phyloP scores from a whole-genome alignment of 2,113 vertebrate genomes.

The Halcyon senegalensis region DNA sequence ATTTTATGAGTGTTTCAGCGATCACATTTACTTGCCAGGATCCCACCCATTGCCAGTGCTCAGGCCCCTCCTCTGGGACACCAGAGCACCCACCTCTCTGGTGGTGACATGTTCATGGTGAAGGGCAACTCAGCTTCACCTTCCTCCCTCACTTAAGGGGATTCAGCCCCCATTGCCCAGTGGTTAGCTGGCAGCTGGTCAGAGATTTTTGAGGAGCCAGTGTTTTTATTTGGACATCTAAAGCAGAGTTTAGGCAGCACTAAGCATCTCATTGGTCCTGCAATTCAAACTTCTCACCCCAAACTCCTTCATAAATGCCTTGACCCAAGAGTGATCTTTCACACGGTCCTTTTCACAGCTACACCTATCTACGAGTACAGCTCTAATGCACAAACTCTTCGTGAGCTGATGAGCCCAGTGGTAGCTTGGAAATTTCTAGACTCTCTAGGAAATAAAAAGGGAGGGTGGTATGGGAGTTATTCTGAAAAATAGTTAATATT shows the following conservation, averaged over 20 bases:
- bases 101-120: fast-evolving
- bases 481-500: background rate
- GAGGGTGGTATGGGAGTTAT: background rate
- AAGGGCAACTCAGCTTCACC: background rate
- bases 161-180: background rate
- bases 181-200: background rate
- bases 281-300: background rate
- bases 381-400: background rate
- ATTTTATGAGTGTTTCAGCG: background rate
- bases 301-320: background rate
- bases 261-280: background rate
- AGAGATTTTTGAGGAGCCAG: background rate
- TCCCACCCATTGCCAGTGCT: background rate
- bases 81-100: background rate
- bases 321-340: background rate
- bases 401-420: background rate
- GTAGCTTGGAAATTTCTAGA: background rate
- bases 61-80: background rate
- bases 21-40: background rate
- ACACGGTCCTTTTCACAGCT: background rate
- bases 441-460: background rate
- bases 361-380: background rate
- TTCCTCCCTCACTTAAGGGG: background rate
- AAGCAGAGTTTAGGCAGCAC: background rate
- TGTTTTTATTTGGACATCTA: background rate